Conservation (phyloP, 2,797 vertebrate species). For the Tadarida brasiliensis region DNA sequence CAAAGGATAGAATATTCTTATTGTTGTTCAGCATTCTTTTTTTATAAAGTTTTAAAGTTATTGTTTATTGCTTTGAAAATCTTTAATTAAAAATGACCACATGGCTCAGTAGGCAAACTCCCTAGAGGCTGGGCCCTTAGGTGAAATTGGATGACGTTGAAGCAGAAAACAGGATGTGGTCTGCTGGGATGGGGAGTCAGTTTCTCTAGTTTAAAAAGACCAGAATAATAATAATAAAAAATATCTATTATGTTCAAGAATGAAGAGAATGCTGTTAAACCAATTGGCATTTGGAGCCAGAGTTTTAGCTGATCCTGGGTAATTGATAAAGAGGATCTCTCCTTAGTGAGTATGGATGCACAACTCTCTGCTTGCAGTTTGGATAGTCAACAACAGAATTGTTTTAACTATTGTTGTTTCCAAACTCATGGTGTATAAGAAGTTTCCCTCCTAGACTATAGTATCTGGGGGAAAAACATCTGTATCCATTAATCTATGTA, state of each 20-base stretch:
- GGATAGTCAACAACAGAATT: conserved; percentile 66
- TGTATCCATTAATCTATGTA: not conserved
- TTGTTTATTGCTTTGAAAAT: conserved; percentile 43
- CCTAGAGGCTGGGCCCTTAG: not conserved
- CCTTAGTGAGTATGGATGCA: conserved; percentile 51
- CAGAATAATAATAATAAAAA: not conserved
- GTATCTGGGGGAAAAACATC: not conserved
- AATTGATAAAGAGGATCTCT: conserved; percentile 71
- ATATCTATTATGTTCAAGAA: not conserved
- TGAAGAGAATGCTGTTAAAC: not conserved
- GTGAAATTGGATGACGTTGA: not conserved
- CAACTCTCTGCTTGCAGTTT: conserved; percentile 30
- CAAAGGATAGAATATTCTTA: not conserved
- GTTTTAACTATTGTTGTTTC: conserved; percentile 71
- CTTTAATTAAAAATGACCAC: conserved; percentile 53
- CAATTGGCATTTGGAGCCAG: not conserved
- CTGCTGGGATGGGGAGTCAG: not conserved
- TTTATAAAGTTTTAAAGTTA: not conserved
- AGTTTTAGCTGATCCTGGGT: conserved; percentile 48
- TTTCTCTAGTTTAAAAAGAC: not conserved
- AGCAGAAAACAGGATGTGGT: not conserved
- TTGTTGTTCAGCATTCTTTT: not conserved
- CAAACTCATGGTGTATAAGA: conserved; percentile 40
- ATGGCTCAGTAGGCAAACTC: not conserved
- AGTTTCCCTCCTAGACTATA: conserved; percentile 47